Evolutionary conservation across 2,888 invertebrate genomes (phyloP).

Genomic region (Spatulosminthurus flaviceps): DNA sequence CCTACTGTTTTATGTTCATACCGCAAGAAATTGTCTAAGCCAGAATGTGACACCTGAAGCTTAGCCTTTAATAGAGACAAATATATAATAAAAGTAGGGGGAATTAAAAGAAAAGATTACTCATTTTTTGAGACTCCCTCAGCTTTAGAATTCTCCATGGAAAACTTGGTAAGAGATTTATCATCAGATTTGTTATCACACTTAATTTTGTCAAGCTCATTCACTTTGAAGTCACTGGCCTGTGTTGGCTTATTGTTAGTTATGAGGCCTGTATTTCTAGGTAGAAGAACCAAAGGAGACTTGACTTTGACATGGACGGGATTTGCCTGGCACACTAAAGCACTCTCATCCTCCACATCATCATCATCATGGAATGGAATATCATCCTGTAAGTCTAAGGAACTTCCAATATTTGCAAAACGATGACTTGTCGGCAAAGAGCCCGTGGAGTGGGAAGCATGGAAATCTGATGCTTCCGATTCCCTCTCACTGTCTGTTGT

Average conservation of each 20-base stretch:
- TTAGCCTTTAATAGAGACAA: background rate
- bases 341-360: slow-evolving; percentile 40
- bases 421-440: slow-evolving; percentile 5
- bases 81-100: background rate
- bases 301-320: background rate
- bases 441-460: slow-evolving; percentile 21
- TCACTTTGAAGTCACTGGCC: background rate
- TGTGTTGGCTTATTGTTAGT: no score
- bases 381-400: slow-evolving; percentile 44
- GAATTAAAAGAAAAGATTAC: background rate
- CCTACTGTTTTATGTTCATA: no score
- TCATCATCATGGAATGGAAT: slow-evolving; percentile 51
- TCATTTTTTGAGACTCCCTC: background rate
- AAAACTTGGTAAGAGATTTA: no score
- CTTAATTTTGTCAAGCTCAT: background rate
- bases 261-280: no score
- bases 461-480: slow-evolving; percentile 17
- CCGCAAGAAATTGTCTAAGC: no score
- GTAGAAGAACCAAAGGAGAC: no score
- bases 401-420: slow-evolving; percentile 32
- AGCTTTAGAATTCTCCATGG: background rate
- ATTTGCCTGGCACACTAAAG: background rate
- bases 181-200: background rate
- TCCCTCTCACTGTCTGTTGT: slow-evolving; percentile 36
- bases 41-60: no score